phyloP scores from a whole-genome alignment of 2,113 vertebrate genomes.

The Tachysurus vachellii region DNA sequence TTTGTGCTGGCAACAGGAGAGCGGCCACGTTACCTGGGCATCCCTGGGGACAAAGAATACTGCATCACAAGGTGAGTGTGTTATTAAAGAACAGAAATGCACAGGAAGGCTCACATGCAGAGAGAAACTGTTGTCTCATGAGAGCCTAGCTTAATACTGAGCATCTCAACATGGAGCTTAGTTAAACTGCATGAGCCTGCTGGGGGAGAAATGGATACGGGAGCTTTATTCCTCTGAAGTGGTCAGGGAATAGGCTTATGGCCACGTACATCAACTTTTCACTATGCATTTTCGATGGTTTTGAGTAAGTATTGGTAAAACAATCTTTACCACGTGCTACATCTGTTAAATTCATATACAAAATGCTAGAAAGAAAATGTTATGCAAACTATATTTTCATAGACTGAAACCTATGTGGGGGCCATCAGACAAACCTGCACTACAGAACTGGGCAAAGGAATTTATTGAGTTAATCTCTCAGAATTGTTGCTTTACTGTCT shows the following conservation, averaged over 20 bases:
- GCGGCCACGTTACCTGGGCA: slow-evolving; percentile 85
- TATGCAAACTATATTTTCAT: background rate
- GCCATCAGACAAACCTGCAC: background rate
- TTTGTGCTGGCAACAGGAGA: slow-evolving; percentile 93
- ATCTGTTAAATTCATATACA: background rate
- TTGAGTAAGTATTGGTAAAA: background rate
- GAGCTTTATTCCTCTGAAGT: background rate
- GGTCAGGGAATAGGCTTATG: background rate
- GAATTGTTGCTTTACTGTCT: background rate
- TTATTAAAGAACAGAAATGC: slow-evolving; percentile 11
- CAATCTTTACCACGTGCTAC: background rate
- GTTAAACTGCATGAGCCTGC: background rate
- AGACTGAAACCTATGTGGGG: background rate
- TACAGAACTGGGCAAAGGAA: background rate
- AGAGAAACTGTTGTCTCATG: slow-evolving; percentile 22
- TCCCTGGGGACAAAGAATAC: slow-evolving; percentile 90
- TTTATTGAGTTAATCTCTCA: background rate
- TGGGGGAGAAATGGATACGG: background rate
- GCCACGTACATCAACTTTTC: background rate
- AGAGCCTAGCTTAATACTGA: background rate
- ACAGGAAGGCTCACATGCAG: background rate
- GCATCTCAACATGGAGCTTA: background rate
- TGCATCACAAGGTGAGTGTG: slow-evolving; percentile 90
- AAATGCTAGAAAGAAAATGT: background rate
- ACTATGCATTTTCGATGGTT: too few relatives aligned